Evolutionary conservation across 2,888 invertebrate genomes (phyloP).

Genomic region (Copidosoma aretas): DNA sequence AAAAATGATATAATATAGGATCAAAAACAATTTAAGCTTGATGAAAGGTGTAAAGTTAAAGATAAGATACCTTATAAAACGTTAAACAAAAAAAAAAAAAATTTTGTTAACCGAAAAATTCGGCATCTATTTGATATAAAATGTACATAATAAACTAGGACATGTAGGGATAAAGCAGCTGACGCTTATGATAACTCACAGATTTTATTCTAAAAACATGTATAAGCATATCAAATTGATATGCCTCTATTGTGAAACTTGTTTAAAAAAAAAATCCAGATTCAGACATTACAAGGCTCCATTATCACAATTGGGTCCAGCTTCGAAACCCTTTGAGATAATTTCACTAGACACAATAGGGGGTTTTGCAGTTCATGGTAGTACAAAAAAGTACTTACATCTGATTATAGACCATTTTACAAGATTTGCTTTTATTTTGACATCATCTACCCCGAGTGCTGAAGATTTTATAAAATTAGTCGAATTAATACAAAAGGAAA

Average conservation of each 20-base stretch:
- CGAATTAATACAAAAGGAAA: neutral
- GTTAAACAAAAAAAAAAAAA: constrained; percentile 22
- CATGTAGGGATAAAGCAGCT: constrained; percentile 25
- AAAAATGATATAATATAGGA: too few species aligned
- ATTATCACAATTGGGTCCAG: constrained; percentile 23
- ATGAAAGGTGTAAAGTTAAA: constrained; percentile 16
- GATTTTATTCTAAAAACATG: constrained; percentile 19
- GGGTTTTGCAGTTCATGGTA: neutral
- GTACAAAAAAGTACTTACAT: neutral
- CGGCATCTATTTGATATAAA: constrained; percentile 21
- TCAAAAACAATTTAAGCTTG: constrained; percentile 16
- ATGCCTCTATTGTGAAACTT: constrained; percentile 5
- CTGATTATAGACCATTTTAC: neutral
- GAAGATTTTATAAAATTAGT: neutral
- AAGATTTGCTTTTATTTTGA: neutral
- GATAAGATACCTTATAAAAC: constrained; percentile 26
- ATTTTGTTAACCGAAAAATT: constrained; percentile 32
- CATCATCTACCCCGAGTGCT: neutral
- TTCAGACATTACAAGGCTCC: constrained; percentile 5
- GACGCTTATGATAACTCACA: constrained; percentile 6
- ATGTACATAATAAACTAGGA: constrained; percentile 24
- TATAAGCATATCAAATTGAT: constrained; percentile 9
- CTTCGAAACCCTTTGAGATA: neutral
- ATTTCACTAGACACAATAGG: constrained; percentile 18
- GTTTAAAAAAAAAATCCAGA: constrained; percentile 20